Percentiles rank a stretch among this genome's conserved stretches.
These are phyloP conservation scores for Trichomalopsis sarcophagae DNA, from an alignment of 1,140 invertebrate genomes.

Conservation along the genomic window DNA sequence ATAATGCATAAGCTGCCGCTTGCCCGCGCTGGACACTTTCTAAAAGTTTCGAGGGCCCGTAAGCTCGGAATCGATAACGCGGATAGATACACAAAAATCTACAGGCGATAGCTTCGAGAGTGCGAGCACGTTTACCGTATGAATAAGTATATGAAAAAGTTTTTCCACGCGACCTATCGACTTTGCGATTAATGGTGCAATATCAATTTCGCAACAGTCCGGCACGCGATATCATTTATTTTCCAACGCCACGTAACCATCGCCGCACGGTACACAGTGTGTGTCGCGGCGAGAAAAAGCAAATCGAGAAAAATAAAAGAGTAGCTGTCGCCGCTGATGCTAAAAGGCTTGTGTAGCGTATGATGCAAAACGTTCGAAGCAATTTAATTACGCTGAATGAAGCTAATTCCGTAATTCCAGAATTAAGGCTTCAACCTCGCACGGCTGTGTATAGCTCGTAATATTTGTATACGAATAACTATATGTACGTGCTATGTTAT, in stretches of 20 bases:
- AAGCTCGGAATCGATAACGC: background rate
- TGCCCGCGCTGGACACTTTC: background rate
- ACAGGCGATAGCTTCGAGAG: too few species aligned
- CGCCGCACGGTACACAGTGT: too few species aligned
- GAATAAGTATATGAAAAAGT: too few species aligned
- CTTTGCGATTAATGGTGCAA: too few species aligned
- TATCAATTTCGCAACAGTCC: too few species aligned
- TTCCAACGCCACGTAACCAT: too few species aligned
- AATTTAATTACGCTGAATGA: conserved; percentile 40
- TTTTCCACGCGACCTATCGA: too few species aligned
- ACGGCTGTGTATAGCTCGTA: background rate
- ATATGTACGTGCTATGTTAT: background rate
- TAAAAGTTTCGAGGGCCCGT: background rate
- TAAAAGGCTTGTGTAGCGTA: background rate
- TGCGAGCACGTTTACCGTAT: too few species aligned
- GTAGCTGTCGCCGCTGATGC: background rate
- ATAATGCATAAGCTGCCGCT: too few species aligned
- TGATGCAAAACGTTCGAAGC: conserved; percentile 4
- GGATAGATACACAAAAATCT: too few species aligned
- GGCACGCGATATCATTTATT: too few species aligned
- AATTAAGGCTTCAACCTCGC: conserved; percentile 39
- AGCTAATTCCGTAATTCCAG: conserved; percentile 40
- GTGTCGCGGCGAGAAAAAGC: too few species aligned
- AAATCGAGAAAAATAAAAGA: background rate
- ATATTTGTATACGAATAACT: conserved; percentile 20